Evolutionary conservation across 2,797 vertebrate species (phyloP).

Genomic region (Anolis apletophallus): DNA sequence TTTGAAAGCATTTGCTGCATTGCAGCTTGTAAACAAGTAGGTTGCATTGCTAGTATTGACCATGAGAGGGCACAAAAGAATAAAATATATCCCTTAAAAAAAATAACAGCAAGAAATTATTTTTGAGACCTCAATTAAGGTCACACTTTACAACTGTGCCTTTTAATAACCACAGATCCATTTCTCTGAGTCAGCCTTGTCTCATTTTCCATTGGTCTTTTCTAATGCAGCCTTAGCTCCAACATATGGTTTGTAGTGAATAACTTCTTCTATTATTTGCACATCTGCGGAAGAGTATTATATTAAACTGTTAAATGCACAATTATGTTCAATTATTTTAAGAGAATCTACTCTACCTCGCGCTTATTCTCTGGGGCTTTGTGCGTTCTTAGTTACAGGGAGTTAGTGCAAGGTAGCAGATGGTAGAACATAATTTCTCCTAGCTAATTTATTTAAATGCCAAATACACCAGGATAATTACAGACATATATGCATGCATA

Average conservation of each 20-base stretch:
- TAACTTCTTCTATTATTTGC: constrained; percentile 78
- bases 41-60: constrained; percentile 14
- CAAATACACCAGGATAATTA: constrained; percentile 62
- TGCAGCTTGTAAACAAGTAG: constrained; percentile 25
- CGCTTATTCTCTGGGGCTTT: constrained; percentile 76
- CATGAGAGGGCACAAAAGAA: constrained; percentile 44
- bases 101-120: constrained; percentile 18
- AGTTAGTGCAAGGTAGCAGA: constrained; percentile 76
- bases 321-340: constrained; percentile 84
- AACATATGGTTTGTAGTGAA: constrained; percentile 73
- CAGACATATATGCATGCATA: constrained; percentile 50
- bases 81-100: neutral
- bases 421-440: constrained; percentile 73
- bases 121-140: constrained; percentile 4
- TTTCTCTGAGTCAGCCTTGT: constrained; percentile 36
- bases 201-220: constrained; percentile 38
- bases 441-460: constrained; percentile 75
- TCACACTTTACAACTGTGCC: constrained; percentile 7
- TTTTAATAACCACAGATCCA: constrained; percentile 41
- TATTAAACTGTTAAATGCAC: constrained; percentile 77
- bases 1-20: constrained; percentile 21
- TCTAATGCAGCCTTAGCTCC: constrained; percentile 36
- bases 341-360: constrained; percentile 78
- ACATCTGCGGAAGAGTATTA: constrained; percentile 81
- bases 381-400: constrained; percentile 78